Evolutionary conservation across 2,888 invertebrate species (phyloP), one percentile per base, ranked within the genome.

Genomic region (Orthosia gothica): DNA sequence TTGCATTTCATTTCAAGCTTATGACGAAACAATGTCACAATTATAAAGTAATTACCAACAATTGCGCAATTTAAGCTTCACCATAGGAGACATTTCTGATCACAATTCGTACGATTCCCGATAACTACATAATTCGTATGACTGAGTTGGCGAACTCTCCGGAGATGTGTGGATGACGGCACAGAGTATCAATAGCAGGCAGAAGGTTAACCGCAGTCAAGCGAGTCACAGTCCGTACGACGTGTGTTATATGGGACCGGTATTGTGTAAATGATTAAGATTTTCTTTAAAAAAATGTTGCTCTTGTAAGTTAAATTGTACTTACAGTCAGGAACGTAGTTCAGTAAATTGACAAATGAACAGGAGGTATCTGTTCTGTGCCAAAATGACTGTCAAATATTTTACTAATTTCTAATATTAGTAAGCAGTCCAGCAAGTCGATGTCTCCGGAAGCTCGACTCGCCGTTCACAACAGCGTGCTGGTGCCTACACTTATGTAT

Each of bases 171-270:
- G 47, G 62, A 55, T 84, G 81, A 77, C 79, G 76, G 70, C 70
- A 72, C 79, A 66, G 78, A 79, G 81, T 81, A 76, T 84, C 84
- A 81, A 88, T 87, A 81, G 66, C 79, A 74, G 70, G 64, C 70
- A 54, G 59, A 59, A 63, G 86, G 86, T 76, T 80, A 81, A 84
- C 88, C 83, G 81, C 85, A 79, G 79, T 76, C 61, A 47, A 68
- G 49, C 68, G 68, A 18, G 20, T 67, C 70, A 54, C 69, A 63
- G 59, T 55, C 80, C 67, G 26, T 2, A 1, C 13, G 47, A 45
- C 40, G 47, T 63, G 16, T 62, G 23, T 20, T 57, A 45, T n/a
- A 73, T 40, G 20, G 18, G 13, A 18, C 13, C 12, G 65, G 40
- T 63, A 50, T 61, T 66, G 55, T 65, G 9, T 16, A 40, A 58